These are phyloP conservation scores for Ditula angustiorana DNA, from an alignment of 2,888 invertebrate genomes.

Conservation along the genomic window DNA sequence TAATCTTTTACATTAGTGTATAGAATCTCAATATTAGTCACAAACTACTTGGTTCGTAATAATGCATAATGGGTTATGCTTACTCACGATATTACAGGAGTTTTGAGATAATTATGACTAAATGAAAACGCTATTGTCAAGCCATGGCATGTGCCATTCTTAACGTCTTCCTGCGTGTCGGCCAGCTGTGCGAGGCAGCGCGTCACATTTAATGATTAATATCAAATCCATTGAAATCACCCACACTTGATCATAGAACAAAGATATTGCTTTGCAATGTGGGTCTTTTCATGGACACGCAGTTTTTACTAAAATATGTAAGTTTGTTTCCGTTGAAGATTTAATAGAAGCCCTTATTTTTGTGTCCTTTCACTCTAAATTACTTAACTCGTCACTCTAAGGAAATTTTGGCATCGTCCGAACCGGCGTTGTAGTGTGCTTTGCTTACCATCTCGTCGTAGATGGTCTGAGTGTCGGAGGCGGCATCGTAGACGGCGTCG, in stretches of 20 bases:
- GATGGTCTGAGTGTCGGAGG: conserved; percentile 94
- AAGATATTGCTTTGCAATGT: background rate
- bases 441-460: conserved; percentile 96
- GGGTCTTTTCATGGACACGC: background rate
- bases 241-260: background rate
- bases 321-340: background rate
- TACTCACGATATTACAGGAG: background rate
- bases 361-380: background rate
- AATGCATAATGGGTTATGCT: background rate
- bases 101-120: background rate
- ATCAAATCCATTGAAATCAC: background rate
- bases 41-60: background rate
- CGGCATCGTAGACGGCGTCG: conserved; percentile 98
- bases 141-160: background rate
- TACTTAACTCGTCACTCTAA: background rate
- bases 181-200: background rate
- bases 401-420: background rate
- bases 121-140: background rate
- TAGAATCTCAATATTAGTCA: background rate
- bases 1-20: background rate
- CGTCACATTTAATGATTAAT: background rate
- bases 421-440: too few species aligned
- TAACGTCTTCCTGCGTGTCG: background rate
- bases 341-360: background rate
- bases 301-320: background rate